Base-by-base conservation (phyloP, 2,113 vertebrate genomes). In the Canis aureus region DNA sequence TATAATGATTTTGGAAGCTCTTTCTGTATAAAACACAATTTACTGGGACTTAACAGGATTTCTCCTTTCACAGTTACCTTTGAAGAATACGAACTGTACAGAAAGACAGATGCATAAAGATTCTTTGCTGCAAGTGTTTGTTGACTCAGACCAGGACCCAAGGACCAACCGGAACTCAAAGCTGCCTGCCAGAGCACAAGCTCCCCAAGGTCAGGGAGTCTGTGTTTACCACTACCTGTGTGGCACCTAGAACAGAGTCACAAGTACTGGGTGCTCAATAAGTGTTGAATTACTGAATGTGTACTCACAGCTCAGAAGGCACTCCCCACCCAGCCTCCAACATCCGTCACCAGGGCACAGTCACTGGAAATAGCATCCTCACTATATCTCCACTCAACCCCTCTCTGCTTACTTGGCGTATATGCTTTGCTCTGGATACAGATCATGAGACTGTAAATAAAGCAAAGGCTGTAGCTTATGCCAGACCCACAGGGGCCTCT, bases 41-140 rank as follows among this genome's bases (percentile, higher is more conserved):
- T 79, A 64, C 49, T 84, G 86, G 57, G n/a, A 74, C 91, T 93
- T 82, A 57, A 89, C 80, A n/a, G 79, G 79, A 66, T 64, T 81
- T 96, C 71, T 76, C 19, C 23, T 76, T 32, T 87, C 23, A 73
- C 17, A 60, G 53, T 69, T 89, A 92, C 29, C 51, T 86, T 96
- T 59, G 59, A 59, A 11, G 2, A 85, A 80, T 15, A 84, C 2
- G 90, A 23, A 87, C 32, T 35, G 20, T 32, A 11, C 10, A 55
- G 32, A 53, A n/a, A 79, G 13, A 79, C 11, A 67, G 11, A 59
- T 7, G 5, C 17, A 43, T 10, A 51, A 60, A 73, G 49, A 74
- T 16, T 11, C 7, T 55, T 55, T 60, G 10, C 23, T 22, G 8
- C 25, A 57, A 10, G 43, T 20, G 15, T 53, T 17, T 57, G 27